Evolutionary conservation across 2,888 invertebrate species (phyloP).

Genomic region (Craniophora ligustri): DNA sequence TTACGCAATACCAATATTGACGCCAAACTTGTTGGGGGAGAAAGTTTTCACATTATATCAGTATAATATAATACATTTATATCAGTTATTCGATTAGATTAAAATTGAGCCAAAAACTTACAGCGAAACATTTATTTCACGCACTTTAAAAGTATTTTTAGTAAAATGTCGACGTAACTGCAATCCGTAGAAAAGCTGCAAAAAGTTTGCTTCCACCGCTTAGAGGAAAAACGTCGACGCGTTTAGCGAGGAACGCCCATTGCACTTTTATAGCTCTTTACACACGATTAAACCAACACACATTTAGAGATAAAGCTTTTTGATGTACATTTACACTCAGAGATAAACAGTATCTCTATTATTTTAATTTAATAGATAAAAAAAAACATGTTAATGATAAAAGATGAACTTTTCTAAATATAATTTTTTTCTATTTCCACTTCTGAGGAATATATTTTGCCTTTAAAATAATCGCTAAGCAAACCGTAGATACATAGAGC

Average conservation of each 20-base stretch:
- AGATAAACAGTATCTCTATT: conserved; percentile 1
- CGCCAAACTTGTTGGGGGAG: conserved; percentile 5
- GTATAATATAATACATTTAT: too few species aligned
- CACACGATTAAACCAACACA: conserved; percentile 61
- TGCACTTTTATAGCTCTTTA: conserved; percentile 57
- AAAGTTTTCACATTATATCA: not conserved
- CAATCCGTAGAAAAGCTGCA: conserved; percentile 44
- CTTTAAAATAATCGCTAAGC: too few species aligned
- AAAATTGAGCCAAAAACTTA: too few species aligned
- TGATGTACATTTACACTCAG: conserved; percentile 24
- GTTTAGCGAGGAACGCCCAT: conserved; percentile 53
- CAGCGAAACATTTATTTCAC: not conserved
- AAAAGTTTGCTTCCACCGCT: conserved; percentile 51
- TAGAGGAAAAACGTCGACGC: conserved; percentile 55
- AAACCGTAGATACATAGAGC: not conserved
- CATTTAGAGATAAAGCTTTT: conserved; percentile 45
- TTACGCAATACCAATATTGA: conserved; percentile 23
- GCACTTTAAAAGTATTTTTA: conserved; percentile 9
- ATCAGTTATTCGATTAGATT: too few species aligned
- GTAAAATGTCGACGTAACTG: conserved; percentile 30
- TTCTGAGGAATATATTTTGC: too few species aligned
- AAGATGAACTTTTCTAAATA: not conserved
- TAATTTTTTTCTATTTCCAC: too few species aligned
- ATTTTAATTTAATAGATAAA: conserved; percentile 5
- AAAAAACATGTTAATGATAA: not conserved